Evolutionary conservation across 1,140 invertebrate species (phyloP), one percentile per base, ranked within the genome.

Genomic region (Aphaenogaster floridana): DNA sequence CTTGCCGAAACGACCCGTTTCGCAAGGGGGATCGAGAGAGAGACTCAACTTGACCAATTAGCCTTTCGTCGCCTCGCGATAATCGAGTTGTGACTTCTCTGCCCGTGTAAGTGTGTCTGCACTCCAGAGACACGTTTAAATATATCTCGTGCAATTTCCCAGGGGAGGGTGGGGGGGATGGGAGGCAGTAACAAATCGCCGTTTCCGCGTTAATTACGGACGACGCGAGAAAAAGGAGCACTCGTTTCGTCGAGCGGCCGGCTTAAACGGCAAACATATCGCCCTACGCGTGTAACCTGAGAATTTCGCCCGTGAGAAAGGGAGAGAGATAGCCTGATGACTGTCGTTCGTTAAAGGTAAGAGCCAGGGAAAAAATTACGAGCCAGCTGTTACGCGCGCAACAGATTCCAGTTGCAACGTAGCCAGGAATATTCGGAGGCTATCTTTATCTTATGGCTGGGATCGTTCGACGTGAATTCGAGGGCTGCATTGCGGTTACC

Each of bases 341-440:
- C 68, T 48, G 57, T 84, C 54, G 68, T 83, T 83, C 28, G 42
- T 42, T 21, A 21, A 39, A 74, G 45, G 28, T 74, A 84, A 61
- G 69, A 74, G 80, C 68, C 42, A 72, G 71, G 71, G 80, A 83
- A 83, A 28, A 83, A 61, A 63, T 83, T 83, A 83, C 68, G 80
- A 84, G 68, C 34, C 42, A 74, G 69, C 52, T 84, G 80, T 84
- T 76, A 74, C 68, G 80, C 80, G 80, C 80, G 69, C 72, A 74
- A 84, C 69, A 48, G 42, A 28, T 74, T 48, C 45, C 68, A 68
- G 42, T 72, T 28, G 3, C 8, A 45, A 45, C 52, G 42, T 8
- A 45, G 50, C 28, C 36, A n/a, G 21, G 39, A 71, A 72, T 83
- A 59, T 83, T 28, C 9, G 17, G 28, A 13, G 64, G 64, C 39